Evolutionary conservation across 30 jellyfish, hydroid and myxozoan genomes (phyloP).

Genomic region (Chrysaora quinquecirrha): DNA sequence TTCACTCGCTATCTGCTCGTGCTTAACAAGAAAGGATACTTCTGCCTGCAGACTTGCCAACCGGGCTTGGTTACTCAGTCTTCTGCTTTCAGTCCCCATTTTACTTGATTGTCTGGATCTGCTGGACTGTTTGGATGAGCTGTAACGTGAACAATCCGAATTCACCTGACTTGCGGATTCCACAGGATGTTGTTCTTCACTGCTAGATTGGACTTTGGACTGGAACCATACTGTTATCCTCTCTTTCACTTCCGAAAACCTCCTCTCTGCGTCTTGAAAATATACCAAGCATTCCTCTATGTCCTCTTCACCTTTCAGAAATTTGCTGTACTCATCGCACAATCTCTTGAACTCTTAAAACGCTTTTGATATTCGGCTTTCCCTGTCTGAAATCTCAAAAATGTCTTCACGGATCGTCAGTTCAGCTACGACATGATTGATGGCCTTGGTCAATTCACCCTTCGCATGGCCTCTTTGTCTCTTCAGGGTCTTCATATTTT

Average conservation of each 20-base stretch:
- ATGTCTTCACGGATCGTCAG: neutral
- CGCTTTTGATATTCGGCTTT: neutral
- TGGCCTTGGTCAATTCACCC: neutral
- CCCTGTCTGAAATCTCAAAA: neutral
- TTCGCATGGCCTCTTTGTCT: neutral
- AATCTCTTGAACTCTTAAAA: neutral
- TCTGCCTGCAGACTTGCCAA: no score
- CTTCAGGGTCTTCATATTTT: neutral
- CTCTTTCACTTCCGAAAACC: neutral
- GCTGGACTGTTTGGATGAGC: neutral
- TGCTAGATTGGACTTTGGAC: neutral
- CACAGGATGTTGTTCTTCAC: neutral
- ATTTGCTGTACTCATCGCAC: neutral
- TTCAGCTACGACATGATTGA: neutral
- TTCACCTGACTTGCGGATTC: neutral
- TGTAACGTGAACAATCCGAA: neutral
- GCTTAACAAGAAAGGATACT: no score
- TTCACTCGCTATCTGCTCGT: no score
- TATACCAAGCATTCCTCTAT: neutral
- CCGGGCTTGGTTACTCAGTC: no score
- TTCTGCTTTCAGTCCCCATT: no score
- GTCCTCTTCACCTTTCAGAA: neutral
- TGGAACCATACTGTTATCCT: neutral
- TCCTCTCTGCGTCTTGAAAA: neutral
- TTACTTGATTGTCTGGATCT: no score